These are phyloP conservation scores for Tiliacea citrago DNA, from an alignment of 2,888 invertebrate genomes.

Conservation along the genomic window DNA sequence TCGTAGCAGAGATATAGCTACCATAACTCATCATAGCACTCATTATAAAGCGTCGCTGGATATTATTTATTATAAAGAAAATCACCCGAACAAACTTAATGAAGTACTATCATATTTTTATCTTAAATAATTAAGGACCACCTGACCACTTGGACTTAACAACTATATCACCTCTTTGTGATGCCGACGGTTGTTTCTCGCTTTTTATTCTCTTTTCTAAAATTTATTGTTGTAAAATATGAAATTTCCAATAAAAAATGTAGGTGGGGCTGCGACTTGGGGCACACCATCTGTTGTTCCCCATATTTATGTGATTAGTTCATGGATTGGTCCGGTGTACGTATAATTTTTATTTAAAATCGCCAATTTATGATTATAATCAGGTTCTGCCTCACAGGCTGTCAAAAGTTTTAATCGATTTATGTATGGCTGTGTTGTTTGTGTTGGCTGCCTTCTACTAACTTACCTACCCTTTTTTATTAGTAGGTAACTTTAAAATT, in stretches of 20 bases:
- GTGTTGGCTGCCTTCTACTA: constrained; percentile 49
- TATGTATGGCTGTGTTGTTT: constrained; percentile 61
- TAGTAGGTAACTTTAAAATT: constrained; percentile 39
- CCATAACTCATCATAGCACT: constrained; percentile 73
- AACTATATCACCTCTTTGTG: constrained; percentile 84
- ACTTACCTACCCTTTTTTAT: constrained; percentile 48
- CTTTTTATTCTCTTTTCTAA: constrained; percentile 78
- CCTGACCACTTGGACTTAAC: constrained; percentile 80
- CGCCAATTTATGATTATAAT: constrained; percentile 86
- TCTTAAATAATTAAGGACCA: constrained; percentile 87
- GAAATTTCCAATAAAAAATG: constrained; percentile 78
- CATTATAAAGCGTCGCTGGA: constrained; percentile 72
- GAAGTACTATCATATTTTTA: constrained; percentile 87
- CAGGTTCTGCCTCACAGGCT: constrained; percentile 71
- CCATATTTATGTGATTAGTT: constrained; percentile 87
- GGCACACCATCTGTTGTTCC: constrained; percentile 85
- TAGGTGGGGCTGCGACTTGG: constrained; percentile 76
- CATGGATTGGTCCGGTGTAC: constrained; percentile 78
- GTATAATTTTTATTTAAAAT: constrained; percentile 85
- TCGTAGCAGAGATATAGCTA: constrained; percentile 47
- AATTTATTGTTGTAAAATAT: constrained; percentile 87
- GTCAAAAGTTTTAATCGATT: constrained; percentile 68
- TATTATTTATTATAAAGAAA: constrained; percentile 81
- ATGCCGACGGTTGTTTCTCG: constrained; percentile 77
- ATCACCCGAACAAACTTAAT: constrained; percentile 79